Evolutionary conservation across 2,888 invertebrate genomes (phyloP), one percentile per base, ranked within the genome.

Genomic region (Mimas tiliae): DNA sequence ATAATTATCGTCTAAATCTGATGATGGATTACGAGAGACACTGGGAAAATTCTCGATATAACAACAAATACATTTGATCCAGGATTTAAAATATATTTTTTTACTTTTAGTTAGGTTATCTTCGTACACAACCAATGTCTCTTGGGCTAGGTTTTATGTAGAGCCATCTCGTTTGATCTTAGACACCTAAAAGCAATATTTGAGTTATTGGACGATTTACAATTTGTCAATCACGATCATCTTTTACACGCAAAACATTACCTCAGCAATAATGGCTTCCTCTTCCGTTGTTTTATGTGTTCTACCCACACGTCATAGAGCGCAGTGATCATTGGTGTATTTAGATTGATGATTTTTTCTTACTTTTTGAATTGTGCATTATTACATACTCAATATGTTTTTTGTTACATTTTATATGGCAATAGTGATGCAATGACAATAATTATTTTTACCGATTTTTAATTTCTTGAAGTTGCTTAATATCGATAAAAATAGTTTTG

Each of bases 261-360:
- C 34, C 34, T 34, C 34, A 34, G 14, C 34, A 38, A 27, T 53
- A 55, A 55, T 55, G 55, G 0, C 16, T 55, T 55, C 55, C 55
- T 9, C 55, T 55, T 55, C 55, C 55, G 34, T 55, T 38, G 16
- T 55, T 55, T 55, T 55, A 55, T 38, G 55, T 8, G n/a, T n/a
- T 16, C 16, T 9, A 16, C 33, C 33, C 53, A 6, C 53, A 34
- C 55, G 55, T 55, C 34, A 38, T 38, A 38, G 4, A 12, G 1
- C 8, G 7, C 9, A 50, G 7, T 19, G 19, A 50, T 50, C 8
- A 19, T 50, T 19, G 16, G 14, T 19, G 11, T 50, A 19, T 50
- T 50, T 19, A 45, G 14, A 45, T 14, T 50, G 48, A 8, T 16
- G 47, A 16, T 50, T 19, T 2, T 19, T 50, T 50, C 9, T 1